Evolutionary conservation across 1,140 invertebrate genomes (phyloP).

Genomic region (Microplitis mediator): DNA sequence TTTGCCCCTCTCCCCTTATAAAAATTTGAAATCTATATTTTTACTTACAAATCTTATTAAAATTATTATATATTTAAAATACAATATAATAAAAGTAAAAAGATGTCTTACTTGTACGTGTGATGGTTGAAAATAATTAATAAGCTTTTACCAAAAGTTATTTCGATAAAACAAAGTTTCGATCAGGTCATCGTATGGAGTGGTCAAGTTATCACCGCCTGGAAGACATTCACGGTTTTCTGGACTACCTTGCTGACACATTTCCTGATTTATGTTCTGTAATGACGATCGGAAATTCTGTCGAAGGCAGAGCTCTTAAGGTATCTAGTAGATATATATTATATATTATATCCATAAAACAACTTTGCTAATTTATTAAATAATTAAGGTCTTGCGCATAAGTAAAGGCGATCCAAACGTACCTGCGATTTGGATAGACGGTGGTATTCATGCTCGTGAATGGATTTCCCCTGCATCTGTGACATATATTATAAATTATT

Average conservation of each 20-base stretch:
- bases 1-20: no score
- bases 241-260: conserved; percentile 77
- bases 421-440: conserved; percentile 69
- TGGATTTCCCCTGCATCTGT: conserved; percentile 80
- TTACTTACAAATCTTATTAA: no score
- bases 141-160: background rate
- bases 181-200: conserved; percentile 75
- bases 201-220: conserved; percentile 80
- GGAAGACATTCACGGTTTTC: conserved; percentile 73
- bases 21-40: no score
- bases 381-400: conserved; percentile 67
- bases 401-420: conserved; percentile 58
- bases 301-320: conserved; percentile 76
- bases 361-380: conserved; percentile 4
- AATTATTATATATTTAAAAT: no score
- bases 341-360: background rate
- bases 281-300: conserved; percentile 76
- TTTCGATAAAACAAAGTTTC: background rate
- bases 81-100: no score
- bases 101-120: no score
- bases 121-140: background rate
- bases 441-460: conserved; percentile 75
- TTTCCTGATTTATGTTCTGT: conserved; percentile 76
- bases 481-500: conserved; percentile 72
- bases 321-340: conserved; percentile 48